A percentile compares a stretch with the other conserved stretches of the same genome.
These are phyloP conservation scores for Saturnia pavonia DNA, from an alignment of 2,888 invertebrate species.

Conservation along the genomic window DNA sequence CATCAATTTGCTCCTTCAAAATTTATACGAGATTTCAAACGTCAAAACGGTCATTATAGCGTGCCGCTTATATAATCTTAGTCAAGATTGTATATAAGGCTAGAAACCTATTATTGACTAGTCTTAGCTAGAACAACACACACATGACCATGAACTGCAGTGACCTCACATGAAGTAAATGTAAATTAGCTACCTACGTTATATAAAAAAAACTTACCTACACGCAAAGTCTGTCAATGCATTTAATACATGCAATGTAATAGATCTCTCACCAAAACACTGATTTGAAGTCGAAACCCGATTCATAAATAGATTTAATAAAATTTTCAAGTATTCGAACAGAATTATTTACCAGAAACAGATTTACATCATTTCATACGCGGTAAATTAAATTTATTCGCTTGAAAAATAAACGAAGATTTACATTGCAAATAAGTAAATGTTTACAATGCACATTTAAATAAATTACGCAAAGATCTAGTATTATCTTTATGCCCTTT, in stretches of 20 bases:
- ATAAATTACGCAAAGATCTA: neutral
- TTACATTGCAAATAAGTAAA: constrained; percentile 6
- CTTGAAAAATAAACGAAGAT: neutral
- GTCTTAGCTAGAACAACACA: too few relatives aligned
- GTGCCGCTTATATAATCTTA: too few relatives aligned
- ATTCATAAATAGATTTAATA: neutral
- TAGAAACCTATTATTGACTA: too few relatives aligned
- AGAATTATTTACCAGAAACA: neutral
- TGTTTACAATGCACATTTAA: constrained; percentile 7
- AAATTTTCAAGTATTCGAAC: neutral
- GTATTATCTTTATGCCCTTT: constrained; percentile 1
- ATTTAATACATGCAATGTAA: neutral
- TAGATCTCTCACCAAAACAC: neutral
- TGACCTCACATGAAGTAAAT: neutral
- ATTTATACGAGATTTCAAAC: too few relatives aligned
- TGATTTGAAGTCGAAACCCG: too few relatives aligned
- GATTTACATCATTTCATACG: neutral
- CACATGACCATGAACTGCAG: neutral
- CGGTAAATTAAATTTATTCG: neutral
- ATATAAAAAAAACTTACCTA: neutral
- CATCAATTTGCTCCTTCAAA: too few relatives aligned
- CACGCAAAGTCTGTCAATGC: neutral
- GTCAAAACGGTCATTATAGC: too few relatives aligned
- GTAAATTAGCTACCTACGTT: neutral
- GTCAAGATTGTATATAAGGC: too few relatives aligned